Evolutionary conservation across 2,797 vertebrate species (phyloP).

Genomic region (Anguilla anguilla): DNA sequence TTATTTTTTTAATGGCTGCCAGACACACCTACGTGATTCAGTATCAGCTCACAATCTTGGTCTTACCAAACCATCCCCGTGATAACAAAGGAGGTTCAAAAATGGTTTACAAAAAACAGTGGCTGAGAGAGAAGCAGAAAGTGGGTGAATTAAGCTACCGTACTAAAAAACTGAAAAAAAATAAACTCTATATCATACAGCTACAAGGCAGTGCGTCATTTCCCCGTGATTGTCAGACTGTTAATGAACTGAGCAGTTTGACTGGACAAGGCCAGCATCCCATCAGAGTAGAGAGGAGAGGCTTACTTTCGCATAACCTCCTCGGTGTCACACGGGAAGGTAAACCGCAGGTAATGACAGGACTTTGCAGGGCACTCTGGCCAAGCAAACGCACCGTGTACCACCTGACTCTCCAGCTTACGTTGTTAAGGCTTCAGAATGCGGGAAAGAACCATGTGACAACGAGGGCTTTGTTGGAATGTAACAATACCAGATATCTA

Average conservation of each 20-base stretch:
- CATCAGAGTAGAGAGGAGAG: neutral
- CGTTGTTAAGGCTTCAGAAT: conserved; percentile 7
- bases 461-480: conserved; percentile 3
- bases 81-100: neutral
- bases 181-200: neutral
- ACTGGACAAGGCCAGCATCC: neutral
- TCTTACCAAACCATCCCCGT: neutral
- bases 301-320: neutral
- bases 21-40: neutral
- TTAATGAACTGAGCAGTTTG: neutral
- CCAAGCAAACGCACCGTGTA: conserved; percentile 34
- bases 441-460: neutral
- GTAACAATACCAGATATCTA: neutral
- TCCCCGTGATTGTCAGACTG: conserved; percentile 10
- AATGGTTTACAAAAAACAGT: neutral
- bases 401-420: neutral
- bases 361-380: neutral
- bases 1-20: neutral
- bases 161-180: neutral
- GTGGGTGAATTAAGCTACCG: neutral
- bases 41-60: neutral
- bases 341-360: too few species aligned
- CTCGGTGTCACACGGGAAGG: neutral
- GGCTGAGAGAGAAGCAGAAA: neutral
- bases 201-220: neutral